phyloP scores from a whole-genome alignment of 1,140 invertebrate genomes.

The Dendrolimus kikuchii region DNA sequence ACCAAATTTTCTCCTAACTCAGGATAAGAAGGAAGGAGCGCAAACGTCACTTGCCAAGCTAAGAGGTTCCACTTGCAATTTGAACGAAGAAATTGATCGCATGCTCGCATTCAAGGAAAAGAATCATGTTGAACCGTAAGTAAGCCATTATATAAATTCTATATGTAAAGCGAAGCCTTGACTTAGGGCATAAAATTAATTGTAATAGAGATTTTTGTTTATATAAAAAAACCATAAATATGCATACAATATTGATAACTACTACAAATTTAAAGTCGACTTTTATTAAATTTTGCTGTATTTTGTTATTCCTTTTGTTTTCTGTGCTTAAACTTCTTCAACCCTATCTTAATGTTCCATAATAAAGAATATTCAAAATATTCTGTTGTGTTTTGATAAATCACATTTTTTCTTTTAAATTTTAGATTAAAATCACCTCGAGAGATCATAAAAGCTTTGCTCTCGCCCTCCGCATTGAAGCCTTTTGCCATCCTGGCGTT shows the following conservation, averaged over 20 bases:
- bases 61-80: conserved; percentile 75
- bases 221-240: not conserved
- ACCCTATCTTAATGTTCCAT: too few species aligned
- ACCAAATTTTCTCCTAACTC: conserved; percentile 79
- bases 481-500: conserved; percentile 77
- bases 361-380: too few species aligned
- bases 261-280: too few species aligned
- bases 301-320: too few species aligned
- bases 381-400: too few species aligned
- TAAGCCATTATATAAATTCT: conserved; percentile 7
- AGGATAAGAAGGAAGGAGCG: conserved; percentile 76
- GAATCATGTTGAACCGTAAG: conserved; percentile 75
- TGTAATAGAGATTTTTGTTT: not conserved
- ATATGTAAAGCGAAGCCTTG: too few species aligned
- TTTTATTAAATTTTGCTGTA: too few species aligned
- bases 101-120: conserved; percentile 76
- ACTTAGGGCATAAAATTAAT: too few species aligned
- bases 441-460: conserved; percentile 73
- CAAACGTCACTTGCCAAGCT: conserved; percentile 75
- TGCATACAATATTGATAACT: too few species aligned
- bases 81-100: conserved; percentile 77
- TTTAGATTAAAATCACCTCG: conserved; percentile 61
- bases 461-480: conserved; percentile 76
- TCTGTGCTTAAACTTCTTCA: too few species aligned
- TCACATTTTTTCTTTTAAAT: not conserved